Base-by-base conservation (phyloP, 2,888 invertebrate species). In the Patella depressa region DNA sequence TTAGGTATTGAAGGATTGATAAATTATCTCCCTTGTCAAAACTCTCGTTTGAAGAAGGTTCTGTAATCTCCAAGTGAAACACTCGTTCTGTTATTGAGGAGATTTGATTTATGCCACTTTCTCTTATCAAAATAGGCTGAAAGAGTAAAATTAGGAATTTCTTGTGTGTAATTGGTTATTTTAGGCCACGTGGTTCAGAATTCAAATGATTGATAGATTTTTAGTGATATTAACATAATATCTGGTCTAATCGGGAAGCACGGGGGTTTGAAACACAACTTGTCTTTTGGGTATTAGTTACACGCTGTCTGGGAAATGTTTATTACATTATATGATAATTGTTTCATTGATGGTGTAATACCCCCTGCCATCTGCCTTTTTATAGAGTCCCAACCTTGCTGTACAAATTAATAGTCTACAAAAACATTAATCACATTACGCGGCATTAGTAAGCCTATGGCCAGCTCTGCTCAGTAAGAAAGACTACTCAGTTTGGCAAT, bases 1-100 rank as follows among this genome's bases (percentile, higher is more conserved):
- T 65, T 65, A 65, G 65, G 65, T 65, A 24, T 12, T 65, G 65
- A 19, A 65, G 65, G 65, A 65, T 65, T 65, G 65, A 65, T 65
- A 65, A 65, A 65, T 65, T 65, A 65, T 65, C 24, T 24, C 65
- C 65, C 65, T 19, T 65, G 65, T 65, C 65, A 65, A 65, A 65
- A 65, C 65, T 65, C 65, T 65, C 65, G 65, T 65, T 65, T 65
- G 65, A 65, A 65, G 65, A 65, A 65, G 65, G 24, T 65, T 65
- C 24, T 19, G 65, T 65, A 65, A 65, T 65, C 65, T 65, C 65
- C 24, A 65, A 65, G 65, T 65, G 65, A 24, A 45, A 45, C 45
- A 45, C 45, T 45, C 45, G 45, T 45, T 45, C 45, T 65, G 24
- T 65, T 19, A 24, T 19, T 65, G 24, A 24, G 65, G 65, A 24